A percentile compares a stretch with the other conserved stretches of the same genome.
Evolutionary conservation across 2,888 invertebrate genomes (phyloP).

Genomic region (Urechis unicinctus): DNA sequence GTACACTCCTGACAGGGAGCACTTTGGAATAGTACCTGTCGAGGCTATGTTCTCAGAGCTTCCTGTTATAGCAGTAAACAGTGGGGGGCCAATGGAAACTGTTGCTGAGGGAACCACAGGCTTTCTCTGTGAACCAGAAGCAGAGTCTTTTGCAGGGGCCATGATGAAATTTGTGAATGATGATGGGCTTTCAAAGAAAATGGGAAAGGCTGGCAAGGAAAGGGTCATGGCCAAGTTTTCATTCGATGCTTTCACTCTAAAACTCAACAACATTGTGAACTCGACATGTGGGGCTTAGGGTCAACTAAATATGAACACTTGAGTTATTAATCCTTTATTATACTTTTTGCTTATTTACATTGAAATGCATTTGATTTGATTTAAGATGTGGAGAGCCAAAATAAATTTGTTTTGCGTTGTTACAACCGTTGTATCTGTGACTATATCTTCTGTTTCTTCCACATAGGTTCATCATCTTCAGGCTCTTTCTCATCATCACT

Average conservation of each 20-base stretch:
- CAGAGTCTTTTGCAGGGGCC: conserved; percentile 68
- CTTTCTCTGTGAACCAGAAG: conserved; percentile 53
- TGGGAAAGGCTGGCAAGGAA: conserved; percentile 69
- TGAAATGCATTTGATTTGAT: no score
- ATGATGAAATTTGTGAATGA: conserved; percentile 67
- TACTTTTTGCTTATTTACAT: no score
- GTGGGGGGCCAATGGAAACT: conserved; percentile 94
- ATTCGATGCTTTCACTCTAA: conserved; percentile 65
- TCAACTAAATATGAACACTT: no score
- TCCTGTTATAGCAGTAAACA: conserved; percentile 90
- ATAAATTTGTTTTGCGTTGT: no score
- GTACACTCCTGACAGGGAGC: conserved; percentile 95
- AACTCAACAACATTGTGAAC: conserved; percentile 35
- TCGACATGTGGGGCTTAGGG: no score
- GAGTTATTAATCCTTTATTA: no score
- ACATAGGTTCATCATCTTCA: conserved; percentile 36
- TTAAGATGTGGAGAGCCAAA: no score
- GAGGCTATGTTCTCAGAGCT: conserved; percentile 94
- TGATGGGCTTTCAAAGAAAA: conserved; percentile 58
- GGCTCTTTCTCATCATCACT: conserved; percentile 30
- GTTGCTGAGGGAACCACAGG: conserved; percentile 56
- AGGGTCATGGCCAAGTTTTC: conserved; percentile 77
- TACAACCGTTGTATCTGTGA: no score
- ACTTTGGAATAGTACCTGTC: conserved; percentile 98
- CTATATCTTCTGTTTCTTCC: conserved; percentile 59